A percentile compares a stretch with the other conserved stretches of the same genome.
Conservation (phyloP, 2,888 invertebrate species). For the Harpalus rufipes region DNA sequence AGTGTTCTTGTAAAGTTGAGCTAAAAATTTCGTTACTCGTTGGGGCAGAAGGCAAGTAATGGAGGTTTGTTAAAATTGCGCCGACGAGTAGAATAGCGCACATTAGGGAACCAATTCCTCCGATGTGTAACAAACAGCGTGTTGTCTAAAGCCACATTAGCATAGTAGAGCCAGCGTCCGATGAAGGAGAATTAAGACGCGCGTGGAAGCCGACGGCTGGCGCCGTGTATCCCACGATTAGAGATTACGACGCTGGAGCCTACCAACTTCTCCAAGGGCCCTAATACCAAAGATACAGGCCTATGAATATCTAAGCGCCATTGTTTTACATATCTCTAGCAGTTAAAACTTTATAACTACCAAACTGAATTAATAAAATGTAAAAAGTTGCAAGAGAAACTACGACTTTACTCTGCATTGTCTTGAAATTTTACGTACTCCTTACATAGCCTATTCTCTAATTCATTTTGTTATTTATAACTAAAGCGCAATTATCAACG, state of each 20-base stretch:
- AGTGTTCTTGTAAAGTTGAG: not conserved
- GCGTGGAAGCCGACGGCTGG: not conserved
- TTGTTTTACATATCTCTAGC: conserved; percentile 65
- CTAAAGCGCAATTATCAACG: too few species aligned
- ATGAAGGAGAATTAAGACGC: conserved; percentile 18
- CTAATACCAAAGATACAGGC: conserved; percentile 59
- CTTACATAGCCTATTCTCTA: too few species aligned
- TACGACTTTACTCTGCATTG: not conserved
- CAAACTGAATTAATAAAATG: conserved; percentile 63
- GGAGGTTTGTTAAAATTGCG: not conserved
- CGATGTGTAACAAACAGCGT: conserved; percentile 42
- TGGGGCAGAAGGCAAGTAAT: not conserved
- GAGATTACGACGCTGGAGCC: conserved; percentile 49
- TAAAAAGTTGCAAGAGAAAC: conserved; percentile 33
- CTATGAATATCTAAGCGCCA: conserved; percentile 63
- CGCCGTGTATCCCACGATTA: conserved; percentile 47
- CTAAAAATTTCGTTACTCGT: not conserved
- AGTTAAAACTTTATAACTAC: conserved; percentile 58
- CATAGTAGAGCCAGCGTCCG: conserved; percentile 50
- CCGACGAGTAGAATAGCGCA: not conserved
- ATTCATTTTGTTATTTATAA: too few species aligned
- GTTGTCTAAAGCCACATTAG: conserved; percentile 45
- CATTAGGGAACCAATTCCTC: conserved; percentile 41
- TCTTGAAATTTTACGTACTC: not conserved
- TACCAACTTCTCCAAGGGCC: conserved; percentile 37